These are phyloP conservation scores for Limnephilus rhombicus DNA, from an alignment of 2,888 invertebrate genomes.

Conservation along the genomic window DNA sequence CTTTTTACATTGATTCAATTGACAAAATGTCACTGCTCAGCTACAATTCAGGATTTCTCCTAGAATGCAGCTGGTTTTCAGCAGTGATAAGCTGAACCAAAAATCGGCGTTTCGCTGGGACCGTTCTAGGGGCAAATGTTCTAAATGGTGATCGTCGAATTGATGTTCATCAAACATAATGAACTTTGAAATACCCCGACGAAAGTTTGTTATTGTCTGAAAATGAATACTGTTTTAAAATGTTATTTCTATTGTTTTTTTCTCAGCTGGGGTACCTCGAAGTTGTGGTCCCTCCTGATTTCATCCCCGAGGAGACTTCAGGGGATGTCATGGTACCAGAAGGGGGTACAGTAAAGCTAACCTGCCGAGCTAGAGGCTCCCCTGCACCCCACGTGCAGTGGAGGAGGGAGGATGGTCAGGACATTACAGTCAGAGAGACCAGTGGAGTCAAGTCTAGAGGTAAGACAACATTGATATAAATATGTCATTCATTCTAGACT, in stretches of 20 bases:
- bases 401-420: constrained; percentile 86
- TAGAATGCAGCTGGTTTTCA: too few species aligned
- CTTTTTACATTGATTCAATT: too few species aligned
- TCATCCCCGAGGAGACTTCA: constrained; percentile 86
- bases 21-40: too few species aligned
- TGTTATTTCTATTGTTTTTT: constrained; percentile 4
- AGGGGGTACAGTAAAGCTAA: constrained; percentile 81
- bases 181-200: too few species aligned
- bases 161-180: too few species aligned
- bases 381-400: constrained; percentile 86
- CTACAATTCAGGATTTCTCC: too few species aligned
- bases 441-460: constrained; percentile 79
- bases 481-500: neutral
- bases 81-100: too few species aligned
- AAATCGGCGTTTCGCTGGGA: too few species aligned
- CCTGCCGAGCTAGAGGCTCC: constrained; percentile 84
- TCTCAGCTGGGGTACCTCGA: constrained; percentile 85
- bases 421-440: constrained; percentile 84
- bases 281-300: constrained; percentile 90
- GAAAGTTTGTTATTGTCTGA: too few species aligned
- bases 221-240: neutral
- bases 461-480: constrained; percentile 67
- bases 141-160: too few species aligned
- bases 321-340: constrained; percentile 90
- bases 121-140: too few species aligned